Percentiles rank a stretch among this genome's conserved stretches.
Conservation (phyloP, 2,113 vertebrate species). For the Callipepla squamata region DNA sequence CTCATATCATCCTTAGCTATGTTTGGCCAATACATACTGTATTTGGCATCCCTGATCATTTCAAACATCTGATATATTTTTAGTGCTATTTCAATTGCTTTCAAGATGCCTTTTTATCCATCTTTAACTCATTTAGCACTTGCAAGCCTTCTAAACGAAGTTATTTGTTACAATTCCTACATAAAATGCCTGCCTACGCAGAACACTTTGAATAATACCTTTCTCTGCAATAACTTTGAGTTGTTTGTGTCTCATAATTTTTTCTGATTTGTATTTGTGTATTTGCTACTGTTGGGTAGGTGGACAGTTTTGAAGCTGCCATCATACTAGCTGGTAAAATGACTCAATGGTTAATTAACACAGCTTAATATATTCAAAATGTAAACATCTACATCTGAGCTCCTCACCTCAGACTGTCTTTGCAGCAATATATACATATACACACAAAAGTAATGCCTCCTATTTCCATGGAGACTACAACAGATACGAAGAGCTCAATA, state of each 20-base stretch:
- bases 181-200: not conserved
- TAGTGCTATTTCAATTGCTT: not conserved
- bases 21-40: not conserved
- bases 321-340: not conserved
- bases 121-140: not conserved
- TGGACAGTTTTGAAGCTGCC: not conserved
- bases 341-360: not conserved
- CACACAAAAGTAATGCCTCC: not conserved
- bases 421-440: not conserved
- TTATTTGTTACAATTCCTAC: not conserved
- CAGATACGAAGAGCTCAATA: not conserved
- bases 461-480: not conserved
- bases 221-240: not conserved
- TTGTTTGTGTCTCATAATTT: not conserved
- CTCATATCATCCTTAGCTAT: not conserved
- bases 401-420: not conserved
- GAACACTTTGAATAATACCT: not conserved
- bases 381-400: not conserved
- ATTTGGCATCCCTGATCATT: not conserved
- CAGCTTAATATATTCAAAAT: not conserved
- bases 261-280: not conserved
- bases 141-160: not conserved
- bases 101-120: not conserved
- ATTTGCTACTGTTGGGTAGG: not conserved
- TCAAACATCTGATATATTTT: not conserved